Evolutionary conservation across 2,113 vertebrate species (phyloP), one percentile per base, ranked within the genome.

Genomic region (Dipodomys stephensi): DNA sequence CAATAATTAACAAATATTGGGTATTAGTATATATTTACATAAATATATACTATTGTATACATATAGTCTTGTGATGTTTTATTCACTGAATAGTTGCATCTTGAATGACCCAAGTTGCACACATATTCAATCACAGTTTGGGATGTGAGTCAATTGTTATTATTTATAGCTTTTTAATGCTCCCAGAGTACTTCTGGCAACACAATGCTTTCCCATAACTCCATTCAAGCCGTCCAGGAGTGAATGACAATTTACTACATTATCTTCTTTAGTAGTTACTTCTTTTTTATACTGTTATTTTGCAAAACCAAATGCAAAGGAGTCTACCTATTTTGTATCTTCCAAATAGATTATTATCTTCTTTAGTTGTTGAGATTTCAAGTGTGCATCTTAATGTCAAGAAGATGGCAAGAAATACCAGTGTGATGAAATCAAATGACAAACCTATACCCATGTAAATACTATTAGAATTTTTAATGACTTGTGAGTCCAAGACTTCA

Each of bases 371-470:
- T 89, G 72, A 64, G 25, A 64, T 92, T 92, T 87, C 32, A 79
- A 92, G 87, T 62, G 30, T 49, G 77, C 57, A 60, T 83, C 49
- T 90, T 83, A 78, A 81, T 83, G 82, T 86, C 83, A 94, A 53
- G 20, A 87, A 90, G 64, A 94, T 79, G 71, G 46, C 20, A 83
- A 92, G 72, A 87, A 96, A 94, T 83, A 87, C 32, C 67, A 92
- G 60, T 32, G 27, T 74, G 39, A 92, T 89, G 82, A 94, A 92
- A 94, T 92, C 19, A 83, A 96, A 82, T 90, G 82, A 81, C 57
- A 94, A 87, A 72, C 8, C 35, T 8, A 67, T 67, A 90, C 53
- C 86, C 77, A 87, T 60, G 46, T 60, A 92, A 90, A 90, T 83
- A 65, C 10, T 94, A 81, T 67, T 92, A 64, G 39, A 72, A 53